phyloP scores from a whole-genome alignment of 2,113 vertebrate genomes.

The Craseonycteris thonglongyai region DNA sequence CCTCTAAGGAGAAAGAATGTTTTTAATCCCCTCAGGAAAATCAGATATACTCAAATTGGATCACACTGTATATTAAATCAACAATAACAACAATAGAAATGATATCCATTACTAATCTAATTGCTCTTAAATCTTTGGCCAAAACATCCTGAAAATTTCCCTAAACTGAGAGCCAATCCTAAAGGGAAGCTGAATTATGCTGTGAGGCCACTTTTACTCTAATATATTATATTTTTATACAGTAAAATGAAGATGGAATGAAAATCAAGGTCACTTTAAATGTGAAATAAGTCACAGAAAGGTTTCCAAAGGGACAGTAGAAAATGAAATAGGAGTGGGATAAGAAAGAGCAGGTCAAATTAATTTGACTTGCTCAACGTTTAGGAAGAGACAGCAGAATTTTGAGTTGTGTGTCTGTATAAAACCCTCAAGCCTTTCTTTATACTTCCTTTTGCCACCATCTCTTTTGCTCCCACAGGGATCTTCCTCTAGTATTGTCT shows the following conservation, averaged over 20 bases:
- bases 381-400: not conserved
- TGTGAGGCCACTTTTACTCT: not conserved
- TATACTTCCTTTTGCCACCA: not conserved
- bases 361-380: not conserved
- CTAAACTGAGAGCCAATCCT: not conserved
- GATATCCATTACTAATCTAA: not conserved
- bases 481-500: not conserved
- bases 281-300: not conserved
- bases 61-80: not conserved
- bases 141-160: not conserved
- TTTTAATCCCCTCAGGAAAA: not conserved
- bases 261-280: not conserved
- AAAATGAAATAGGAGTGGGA: not conserved
- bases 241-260: not conserved
- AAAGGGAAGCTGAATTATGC: not conserved
- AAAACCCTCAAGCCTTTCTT: not conserved
- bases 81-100: not conserved
- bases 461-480: not conserved
- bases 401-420: not conserved
- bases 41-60: not conserved
- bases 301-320: not conserved
- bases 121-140: not conserved
- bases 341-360: not conserved
- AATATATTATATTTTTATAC: not conserved
- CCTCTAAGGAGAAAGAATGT: not conserved